Evolutionary conservation across 2,888 invertebrate species (phyloP), one percentile per base, ranked within the genome.

Genomic region (Geophilus truncorum): DNA sequence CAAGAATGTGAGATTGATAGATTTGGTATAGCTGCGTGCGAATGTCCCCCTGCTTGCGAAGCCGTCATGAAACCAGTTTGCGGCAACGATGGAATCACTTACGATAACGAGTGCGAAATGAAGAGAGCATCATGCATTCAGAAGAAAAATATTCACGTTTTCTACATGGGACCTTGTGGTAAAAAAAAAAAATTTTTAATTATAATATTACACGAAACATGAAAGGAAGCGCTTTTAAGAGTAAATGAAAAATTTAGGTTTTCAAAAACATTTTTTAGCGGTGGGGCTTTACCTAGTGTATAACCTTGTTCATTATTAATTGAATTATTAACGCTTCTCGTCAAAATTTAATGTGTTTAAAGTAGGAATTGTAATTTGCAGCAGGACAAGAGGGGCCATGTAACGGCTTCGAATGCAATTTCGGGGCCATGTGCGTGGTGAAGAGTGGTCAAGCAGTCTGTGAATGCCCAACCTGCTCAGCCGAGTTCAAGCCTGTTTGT

Each of bases 401-500:
- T 82, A 84, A 90, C 89, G 84, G 84, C 9, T 84, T 86, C 40
- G 83, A 84, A 28, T 96, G 96, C 86, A 92, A 92, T 83, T 92
- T 91, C 87, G 94, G 94, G 81, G 93, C 94, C 81, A 90, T 90
- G 82, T 94, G 94, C 86, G 90, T 91, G 78, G 91, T 92, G 85
- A 90, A 90, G 84, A 89, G 89, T 78, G 91, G 91, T 45, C 89
- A 90, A 80, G 93, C 95, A 51, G 90, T 91, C 83, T 97, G 96
- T 87, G 93, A 93, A 84, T 97, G 96, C 87, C 94, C 94, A 57
- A 90, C 91, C 78, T 94, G 94, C 87, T 92, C 94, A 80, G 92
- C 92, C 84, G 94, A 94, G 88, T 94, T 94, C 87, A 92, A 92
- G 83, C 94, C 94, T 18, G 93, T 94, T 57, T 94, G 94, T 87